A percentile compares a stretch with the other conserved stretches of the same genome.
Conservation (phyloP, 2,113 vertebrate species). For the Casuarius casuarius region DNA sequence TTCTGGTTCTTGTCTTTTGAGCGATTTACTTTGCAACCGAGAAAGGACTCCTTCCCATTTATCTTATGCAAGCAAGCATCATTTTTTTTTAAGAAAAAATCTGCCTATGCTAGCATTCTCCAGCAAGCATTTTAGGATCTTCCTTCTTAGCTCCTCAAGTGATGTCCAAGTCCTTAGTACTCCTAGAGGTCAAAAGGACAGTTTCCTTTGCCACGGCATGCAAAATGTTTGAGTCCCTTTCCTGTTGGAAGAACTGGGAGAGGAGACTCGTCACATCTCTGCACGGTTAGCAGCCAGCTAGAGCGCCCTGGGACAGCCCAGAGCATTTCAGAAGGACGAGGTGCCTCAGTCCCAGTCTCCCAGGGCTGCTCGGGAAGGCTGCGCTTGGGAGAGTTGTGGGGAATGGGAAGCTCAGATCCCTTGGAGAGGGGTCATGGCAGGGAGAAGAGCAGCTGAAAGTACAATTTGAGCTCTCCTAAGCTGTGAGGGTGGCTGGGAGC, state of each 20-base stretch:
- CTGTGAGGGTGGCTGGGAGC: background rate
- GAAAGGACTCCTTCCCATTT: background rate
- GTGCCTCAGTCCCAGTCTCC: background rate
- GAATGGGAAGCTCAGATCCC: background rate
- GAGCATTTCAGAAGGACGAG: background rate
- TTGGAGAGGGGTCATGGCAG: background rate
- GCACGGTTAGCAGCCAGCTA: background rate
- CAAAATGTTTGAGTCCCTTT: background rate
- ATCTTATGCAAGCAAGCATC: background rate
- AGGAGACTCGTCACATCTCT: background rate
- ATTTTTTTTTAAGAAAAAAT: no score
- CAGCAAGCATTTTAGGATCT: background rate
- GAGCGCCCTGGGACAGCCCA: background rate
- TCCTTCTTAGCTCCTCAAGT: background rate
- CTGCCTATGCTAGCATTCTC: background rate
- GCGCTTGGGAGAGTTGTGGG: background rate
- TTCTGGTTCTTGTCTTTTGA: background rate
- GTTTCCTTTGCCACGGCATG: background rate
- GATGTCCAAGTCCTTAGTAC: background rate
- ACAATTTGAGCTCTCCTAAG: background rate
- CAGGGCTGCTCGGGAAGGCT: background rate
- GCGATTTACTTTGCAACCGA: background rate
- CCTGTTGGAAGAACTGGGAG: background rate
- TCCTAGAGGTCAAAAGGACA: background rate
- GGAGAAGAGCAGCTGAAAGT: background rate